These are phyloP conservation scores for Allobates femoralis DNA, from an alignment of 2,797 vertebrate genomes.

Conservation along the genomic window DNA sequence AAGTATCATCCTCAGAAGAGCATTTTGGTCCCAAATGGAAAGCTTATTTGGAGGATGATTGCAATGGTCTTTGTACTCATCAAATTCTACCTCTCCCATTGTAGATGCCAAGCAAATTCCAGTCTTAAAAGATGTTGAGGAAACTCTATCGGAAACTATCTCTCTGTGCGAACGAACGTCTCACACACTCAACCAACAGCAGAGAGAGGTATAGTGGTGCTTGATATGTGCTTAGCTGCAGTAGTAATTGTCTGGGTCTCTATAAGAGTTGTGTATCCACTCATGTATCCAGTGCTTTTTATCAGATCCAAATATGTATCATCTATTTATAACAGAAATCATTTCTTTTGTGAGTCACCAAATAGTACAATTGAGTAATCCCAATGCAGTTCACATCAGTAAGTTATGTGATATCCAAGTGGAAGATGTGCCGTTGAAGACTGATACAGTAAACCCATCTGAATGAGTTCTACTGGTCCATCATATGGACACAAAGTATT, in stretches of 20 bases:
- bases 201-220: slow-evolving; percentile 83
- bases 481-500: no score
- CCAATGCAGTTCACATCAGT: no score
- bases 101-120: slow-evolving; percentile 65
- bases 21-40: background rate
- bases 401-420: no score
- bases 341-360: no score
- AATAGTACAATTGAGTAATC: no score
- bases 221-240: background rate
- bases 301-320: no score
- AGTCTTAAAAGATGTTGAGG: slow-evolving; percentile 77
- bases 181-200: slow-evolving; percentile 84
- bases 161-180: slow-evolving; percentile 89
- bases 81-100: background rate
- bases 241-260: no score
- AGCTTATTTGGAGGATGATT: background rate
- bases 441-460: no score
- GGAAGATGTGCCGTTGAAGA: no score
- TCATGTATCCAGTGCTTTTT: background rate
- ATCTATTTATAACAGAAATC: no score
- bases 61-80: background rate
- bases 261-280: background rate
- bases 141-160: slow-evolving; percentile 82
- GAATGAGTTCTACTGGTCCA: no score
- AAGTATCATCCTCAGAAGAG: background rate